Conservation (phyloP, 2,113 vertebrate genomes). For the Axis porcinus region DNA sequence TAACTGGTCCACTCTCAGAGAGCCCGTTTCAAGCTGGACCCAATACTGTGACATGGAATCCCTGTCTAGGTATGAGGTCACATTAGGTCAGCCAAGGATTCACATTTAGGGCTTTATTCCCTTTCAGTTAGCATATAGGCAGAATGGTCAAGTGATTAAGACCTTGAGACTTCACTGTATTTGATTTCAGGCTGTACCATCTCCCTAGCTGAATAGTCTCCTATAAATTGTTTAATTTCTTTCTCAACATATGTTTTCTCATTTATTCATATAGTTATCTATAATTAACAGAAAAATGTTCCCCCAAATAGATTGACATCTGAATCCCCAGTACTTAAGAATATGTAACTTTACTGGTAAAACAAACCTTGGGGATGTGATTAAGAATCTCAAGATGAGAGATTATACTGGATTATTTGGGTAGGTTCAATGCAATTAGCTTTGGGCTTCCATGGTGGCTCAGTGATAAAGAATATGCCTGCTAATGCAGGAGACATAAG, state of each 20-base stretch:
- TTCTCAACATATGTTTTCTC: neutral
- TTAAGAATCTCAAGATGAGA: neutral
- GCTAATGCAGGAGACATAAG: neutral
- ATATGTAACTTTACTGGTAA: neutral
- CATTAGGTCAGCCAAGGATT: neutral
- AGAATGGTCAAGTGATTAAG: neutral
- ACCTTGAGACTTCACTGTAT: neutral
- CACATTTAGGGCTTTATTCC: neutral
- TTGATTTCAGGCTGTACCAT: neutral
- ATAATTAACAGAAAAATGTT: neutral
- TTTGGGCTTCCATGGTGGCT: neutral
- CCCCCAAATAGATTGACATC: fast-evolving
- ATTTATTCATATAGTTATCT: neutral
- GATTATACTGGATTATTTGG: neutral
- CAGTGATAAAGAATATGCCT: neutral
- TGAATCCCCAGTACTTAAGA: neutral
- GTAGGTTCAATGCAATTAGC: neutral
- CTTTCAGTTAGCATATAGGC: neutral
- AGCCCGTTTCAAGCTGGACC: neutral
- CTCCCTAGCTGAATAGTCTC: neutral
- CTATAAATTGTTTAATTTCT: neutral
- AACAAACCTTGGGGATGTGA: neutral
- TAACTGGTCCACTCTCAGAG: fast-evolving
- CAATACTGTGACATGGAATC: neutral
- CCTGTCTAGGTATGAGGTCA: neutral